Base-by-base conservation (phyloP, 2,888 invertebrate species). In the Charanyca ferruginea region DNA sequence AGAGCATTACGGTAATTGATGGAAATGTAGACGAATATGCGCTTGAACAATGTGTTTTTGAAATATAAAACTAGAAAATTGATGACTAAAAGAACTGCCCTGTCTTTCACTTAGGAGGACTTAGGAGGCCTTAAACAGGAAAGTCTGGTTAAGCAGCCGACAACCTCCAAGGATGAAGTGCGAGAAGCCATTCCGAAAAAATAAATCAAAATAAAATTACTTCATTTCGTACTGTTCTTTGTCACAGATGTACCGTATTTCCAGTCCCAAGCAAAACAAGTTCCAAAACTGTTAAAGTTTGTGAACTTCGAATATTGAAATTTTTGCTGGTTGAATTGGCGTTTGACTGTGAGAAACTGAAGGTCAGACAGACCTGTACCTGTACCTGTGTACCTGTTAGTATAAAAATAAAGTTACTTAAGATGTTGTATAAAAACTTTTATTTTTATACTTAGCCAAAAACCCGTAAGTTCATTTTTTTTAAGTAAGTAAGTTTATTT, bases 181-280 rank as follows among this genome's bases (percentile, higher is more conserved):
- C n/a, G n/a, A n/a, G n/a, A n/a, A n/a, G n/a, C n/a, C n/a, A n/a
- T n/a, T n/a, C n/a, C n/a, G n/a, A n/a, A n/a, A n/a, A n/a, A n/a
- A n/a, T n/a, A n/a, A n/a, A n/a, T n/a, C n/a, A n/a, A n/a, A n/a
- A n/a, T n/a, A 38, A 28, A 32, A 52, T 16, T 23, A 52, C 22
- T 52, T 48, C 18, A 41, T 48, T 20, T 44, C 8, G 1, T 2
- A 3, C 16, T 8, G 4, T 52, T 66, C 32, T 42, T 45, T n/a
- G 22, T 51, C 41, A 38, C 41, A 66, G 9, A 41, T 72, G 51
- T 57, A 47, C 41, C 11, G 13, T 38, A n/a, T 45, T 35, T 47
- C 35, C 35, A 42, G 13, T 22, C 54, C 32, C 16, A 18, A 20
- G 13, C 23, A 32, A 51, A 45, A 51, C 44, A 9, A 13, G 11